Evolutionary conservation across 1,140 invertebrate species (phyloP).

Genomic region (Neodiprion lecontei): DNA sequence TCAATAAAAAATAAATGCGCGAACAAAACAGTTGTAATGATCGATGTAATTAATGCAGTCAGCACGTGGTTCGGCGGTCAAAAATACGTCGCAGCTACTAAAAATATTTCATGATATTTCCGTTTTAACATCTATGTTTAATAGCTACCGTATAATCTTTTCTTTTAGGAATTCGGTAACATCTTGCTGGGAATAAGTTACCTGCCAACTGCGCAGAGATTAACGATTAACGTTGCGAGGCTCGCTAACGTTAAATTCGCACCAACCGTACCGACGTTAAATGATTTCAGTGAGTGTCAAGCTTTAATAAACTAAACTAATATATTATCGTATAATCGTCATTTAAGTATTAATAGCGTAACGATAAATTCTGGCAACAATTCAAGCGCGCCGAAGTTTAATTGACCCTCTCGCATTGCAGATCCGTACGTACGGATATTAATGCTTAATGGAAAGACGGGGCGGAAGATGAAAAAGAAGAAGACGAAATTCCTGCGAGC

Average conservation of each 20-base stretch:
- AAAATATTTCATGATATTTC: too few relatives aligned
- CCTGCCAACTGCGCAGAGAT: conserved; percentile 66
- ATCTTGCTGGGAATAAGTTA: conserved; percentile 65
- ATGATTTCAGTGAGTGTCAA: conserved; percentile 58
- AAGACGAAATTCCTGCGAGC: conserved; percentile 56
- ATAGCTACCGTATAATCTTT: background rate
- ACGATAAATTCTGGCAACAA: too few relatives aligned
- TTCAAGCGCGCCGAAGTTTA: too few relatives aligned
- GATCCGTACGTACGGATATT: conserved; percentile 63
- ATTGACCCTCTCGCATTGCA: conserved; percentile 34
- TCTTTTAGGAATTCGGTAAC: conserved; percentile 58
- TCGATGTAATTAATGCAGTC: conserved; percentile 10
- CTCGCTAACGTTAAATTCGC: conserved; percentile 58
- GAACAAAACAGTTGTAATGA: background rate
- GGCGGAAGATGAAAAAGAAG: conserved; percentile 63
- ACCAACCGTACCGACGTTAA: conserved; percentile 44
- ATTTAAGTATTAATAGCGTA: too few relatives aligned
- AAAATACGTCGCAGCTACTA: too few relatives aligned
- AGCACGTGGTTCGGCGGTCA: too few relatives aligned
- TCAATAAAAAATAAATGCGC: too few relatives aligned
- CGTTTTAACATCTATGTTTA: too few relatives aligned
- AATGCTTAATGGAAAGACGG: conserved; percentile 60
- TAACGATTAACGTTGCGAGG: conserved; percentile 64
- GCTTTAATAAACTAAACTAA: conserved; percentile 15
- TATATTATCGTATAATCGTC: background rate